Base-by-base conservation (phyloP, 2,888 invertebrate species). In the Leptinotarsa rubiginosa region DNA sequence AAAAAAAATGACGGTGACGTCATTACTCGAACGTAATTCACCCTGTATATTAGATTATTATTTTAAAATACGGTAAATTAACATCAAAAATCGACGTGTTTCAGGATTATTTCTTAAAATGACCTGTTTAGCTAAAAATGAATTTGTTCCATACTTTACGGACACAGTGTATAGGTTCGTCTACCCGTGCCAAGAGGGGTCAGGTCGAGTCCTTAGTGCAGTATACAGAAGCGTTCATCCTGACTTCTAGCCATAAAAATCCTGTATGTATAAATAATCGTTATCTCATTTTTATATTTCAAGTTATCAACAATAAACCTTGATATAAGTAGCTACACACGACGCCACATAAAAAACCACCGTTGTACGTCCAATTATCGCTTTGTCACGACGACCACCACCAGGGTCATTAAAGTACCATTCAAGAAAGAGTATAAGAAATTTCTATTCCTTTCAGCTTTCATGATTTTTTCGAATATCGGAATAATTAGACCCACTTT, bases 371-470 rank as follows among this genome's bases (percentile, higher is more conserved):
- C 56, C 15, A 56, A 62, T 62, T 41, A 62, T 31, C 62, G 31
- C 41, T 18, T 41, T 41, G 62, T 62, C 62, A 62, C 41, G 62
- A 59, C 25, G 59, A 62, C 62, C 62, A 62, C 62, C 62, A 41
- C 12, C n/a, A n/a, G 16, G 62, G n/a, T 62, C 62, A n/a, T 62
- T 62, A 62, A 62, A 62, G n/a, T 22, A 62, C 4, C 62, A 31
- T 41, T 62, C 41, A 62, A n/a, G 31, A n/a, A 12, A 4, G 20
- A 15, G 22, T 59, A 13, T 3, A 59, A 59, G 15, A 59, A 59
- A 12, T 15, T 59, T 13, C 20, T 16, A 59, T 59, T 4, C 59
- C 20, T 62, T 41, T 41, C 62, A n/a, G 18, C 62, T 31, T 41
- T 41, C n/a, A 16, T 41, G 56, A 31, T 62, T 62, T 31, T 62